These are phyloP conservation scores for Chinchilla lanigera DNA, from an alignment of 2,113 vertebrate species.

Conservation along the genomic window DNA sequence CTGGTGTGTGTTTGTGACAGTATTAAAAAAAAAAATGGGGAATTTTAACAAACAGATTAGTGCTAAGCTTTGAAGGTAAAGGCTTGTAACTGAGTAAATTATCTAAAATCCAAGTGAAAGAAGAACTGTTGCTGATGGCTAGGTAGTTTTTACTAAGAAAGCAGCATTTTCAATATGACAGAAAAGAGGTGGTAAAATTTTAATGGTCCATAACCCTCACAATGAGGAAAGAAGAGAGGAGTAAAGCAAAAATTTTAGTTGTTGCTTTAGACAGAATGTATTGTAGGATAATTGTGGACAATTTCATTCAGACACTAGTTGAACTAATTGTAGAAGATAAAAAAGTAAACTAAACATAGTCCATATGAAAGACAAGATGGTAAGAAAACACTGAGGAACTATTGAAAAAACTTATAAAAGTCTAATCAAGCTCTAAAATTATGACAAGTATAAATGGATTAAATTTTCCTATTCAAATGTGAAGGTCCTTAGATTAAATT, in stretches of 20 bases:
- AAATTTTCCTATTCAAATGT: conserved; percentile 55
- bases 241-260: background rate
- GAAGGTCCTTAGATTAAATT: conserved; percentile 41
- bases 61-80: background rate
- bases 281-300: background rate
- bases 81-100: background rate
- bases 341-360: conserved; percentile 49
- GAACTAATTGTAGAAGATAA: conserved; percentile 44
- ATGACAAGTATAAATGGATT: conserved; percentile 52
- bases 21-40: background rate
- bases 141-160: background rate
- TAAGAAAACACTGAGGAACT: background rate
- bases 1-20: background rate
- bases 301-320: background rate
- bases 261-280: background rate
- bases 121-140: conserved; percentile 3
- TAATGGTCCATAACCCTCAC: background rate
- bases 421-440: conserved; percentile 38
- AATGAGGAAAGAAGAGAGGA: background rate
- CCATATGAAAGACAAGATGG: background rate
- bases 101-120: background rate
- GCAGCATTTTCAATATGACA: background rate
- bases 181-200: background rate
- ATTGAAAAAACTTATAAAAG: background rate
- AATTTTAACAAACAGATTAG: background rate